Percentiles rank a stretch among this genome's conserved stretches.
These are phyloP conservation scores for Cyprinodon tularosa DNA, from an alignment of 2,113 vertebrate species.

Conservation along the genomic window DNA sequence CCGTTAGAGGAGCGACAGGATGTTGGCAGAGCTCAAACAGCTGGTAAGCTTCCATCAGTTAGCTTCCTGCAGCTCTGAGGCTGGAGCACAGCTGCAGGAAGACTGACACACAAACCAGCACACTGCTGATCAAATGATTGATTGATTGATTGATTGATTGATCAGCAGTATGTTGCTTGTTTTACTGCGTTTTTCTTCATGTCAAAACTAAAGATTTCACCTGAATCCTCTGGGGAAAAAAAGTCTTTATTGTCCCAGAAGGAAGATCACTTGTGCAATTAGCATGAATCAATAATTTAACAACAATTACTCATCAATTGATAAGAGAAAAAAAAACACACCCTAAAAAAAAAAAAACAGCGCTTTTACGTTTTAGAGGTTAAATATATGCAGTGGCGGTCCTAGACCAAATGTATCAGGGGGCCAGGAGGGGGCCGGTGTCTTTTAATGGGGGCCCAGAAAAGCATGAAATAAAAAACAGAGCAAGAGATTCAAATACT, in stretches of 20 bases:
- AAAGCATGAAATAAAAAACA: too few species aligned
- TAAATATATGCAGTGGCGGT: too few species aligned
- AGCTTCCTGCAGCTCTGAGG: slow-evolving; percentile 1
- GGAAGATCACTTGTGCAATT: neutral
- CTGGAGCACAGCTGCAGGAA: neutral
- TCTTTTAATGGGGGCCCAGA: too few species aligned
- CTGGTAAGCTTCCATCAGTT: slow-evolving; percentile 8
- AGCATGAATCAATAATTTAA: neutral
- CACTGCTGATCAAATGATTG: neutral
- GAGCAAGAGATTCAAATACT: too few species aligned
- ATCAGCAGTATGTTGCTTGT: neutral
- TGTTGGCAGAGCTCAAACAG: neutral
- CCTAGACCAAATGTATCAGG: too few species aligned
- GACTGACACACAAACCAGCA: too few species aligned
- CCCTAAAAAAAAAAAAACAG: too few species aligned
- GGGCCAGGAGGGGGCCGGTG: too few species aligned
- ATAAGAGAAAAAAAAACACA: too few species aligned
- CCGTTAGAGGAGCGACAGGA: neutral
- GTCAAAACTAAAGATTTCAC: neutral
- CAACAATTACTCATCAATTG: neutral
- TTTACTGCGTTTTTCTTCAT: neutral
- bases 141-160: neutral
- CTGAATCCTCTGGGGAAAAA: neutral
- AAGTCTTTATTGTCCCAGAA: too few species aligned
- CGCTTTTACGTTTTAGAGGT: too few species aligned